Evolutionary conservation across 1,140 invertebrate species (phyloP).

Genomic region (Microplitis mediator): DNA sequence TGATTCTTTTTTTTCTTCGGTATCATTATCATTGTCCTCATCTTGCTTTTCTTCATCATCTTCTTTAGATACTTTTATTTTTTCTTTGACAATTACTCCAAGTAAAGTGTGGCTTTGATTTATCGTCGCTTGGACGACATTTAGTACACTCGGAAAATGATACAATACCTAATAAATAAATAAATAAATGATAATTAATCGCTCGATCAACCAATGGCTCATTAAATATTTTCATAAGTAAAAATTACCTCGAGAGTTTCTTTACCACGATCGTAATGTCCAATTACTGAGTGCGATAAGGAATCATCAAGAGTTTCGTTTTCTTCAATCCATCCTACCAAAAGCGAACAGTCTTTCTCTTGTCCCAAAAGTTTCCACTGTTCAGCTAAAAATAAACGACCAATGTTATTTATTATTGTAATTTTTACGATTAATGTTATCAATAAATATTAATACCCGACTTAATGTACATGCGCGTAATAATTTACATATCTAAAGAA

Average conservation of each 20-base stretch:
- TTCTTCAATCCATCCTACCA: slow-evolving; percentile 73
- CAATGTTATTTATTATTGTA: neutral
- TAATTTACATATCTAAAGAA: neutral
- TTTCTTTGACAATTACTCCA: slow-evolving; percentile 69
- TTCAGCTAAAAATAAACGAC: slow-evolving; percentile 64
- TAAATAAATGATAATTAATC: neutral
- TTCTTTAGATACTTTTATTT: slow-evolving; percentile 18
- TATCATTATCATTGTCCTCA: slow-evolving; percentile 28
- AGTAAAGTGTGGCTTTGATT: slow-evolving; percentile 71
- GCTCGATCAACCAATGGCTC: neutral
- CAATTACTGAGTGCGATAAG: slow-evolving; percentile 50
- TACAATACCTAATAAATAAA: slow-evolving; percentile 64
- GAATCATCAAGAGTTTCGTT: slow-evolving; percentile 48
- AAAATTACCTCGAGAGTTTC: slow-evolving; percentile 49
- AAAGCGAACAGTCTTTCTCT: slow-evolving; percentile 73
- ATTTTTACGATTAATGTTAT: neutral
- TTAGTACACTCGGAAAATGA: slow-evolving; percentile 67
- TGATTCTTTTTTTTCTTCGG: slow-evolving; percentile 26
- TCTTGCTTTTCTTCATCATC: slow-evolving; percentile 19
- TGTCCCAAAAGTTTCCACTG: slow-evolving; percentile 80
- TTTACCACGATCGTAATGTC: slow-evolving; percentile 52
- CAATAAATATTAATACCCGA: neutral
- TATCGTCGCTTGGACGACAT: slow-evolving; percentile 79
- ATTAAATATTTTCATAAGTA: neutral
- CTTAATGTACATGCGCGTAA: neutral